phyloP scores from a whole-genome alignment of 2,888 invertebrate genomes.

The Urechis unicinctus region DNA sequence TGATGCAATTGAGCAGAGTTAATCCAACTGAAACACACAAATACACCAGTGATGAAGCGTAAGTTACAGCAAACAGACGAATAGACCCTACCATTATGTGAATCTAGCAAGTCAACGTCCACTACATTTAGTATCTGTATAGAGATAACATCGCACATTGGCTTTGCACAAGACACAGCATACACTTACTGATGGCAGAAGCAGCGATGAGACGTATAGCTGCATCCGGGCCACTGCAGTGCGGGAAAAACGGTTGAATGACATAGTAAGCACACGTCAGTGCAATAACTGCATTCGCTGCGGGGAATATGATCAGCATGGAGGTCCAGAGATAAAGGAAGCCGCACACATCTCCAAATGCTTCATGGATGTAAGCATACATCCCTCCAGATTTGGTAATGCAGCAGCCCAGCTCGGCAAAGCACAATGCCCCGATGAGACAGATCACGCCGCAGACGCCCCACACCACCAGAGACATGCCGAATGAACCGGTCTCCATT shows the following conservation, averaged over 20 bases:
- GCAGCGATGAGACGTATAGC: conserved; percentile 35
- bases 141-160: too few species aligned
- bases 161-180: background rate
- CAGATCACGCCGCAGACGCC: conserved; percentile 70
- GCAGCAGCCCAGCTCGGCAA: conserved; percentile 83
- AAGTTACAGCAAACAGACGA: too few species aligned
- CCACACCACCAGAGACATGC: conserved; percentile 81
- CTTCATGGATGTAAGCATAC: conserved; percentile 53
- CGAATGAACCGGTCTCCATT: conserved; percentile 75
- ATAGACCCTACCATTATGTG: too few species aligned
- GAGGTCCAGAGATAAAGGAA: conserved; percentile 46
- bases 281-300: conserved; percentile 42
- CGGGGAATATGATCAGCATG: conserved; percentile 41
- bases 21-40: conserved; percentile 12
- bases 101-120: background rate
- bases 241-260: conserved; percentile 36
- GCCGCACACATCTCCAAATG: conserved; percentile 43
- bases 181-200: conserved; percentile 35
- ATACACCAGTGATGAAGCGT: too few species aligned
- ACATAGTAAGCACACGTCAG: conserved; percentile 45
- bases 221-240: conserved; percentile 35
- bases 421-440: conserved; percentile 79
- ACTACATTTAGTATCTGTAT: background rate
- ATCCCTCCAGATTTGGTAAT: conserved; percentile 61
- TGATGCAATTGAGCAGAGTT: conserved; percentile 15